Evolutionary conservation across 1,140 invertebrate species (phyloP).

Genomic region (Aphelenchoides besseyi): DNA sequence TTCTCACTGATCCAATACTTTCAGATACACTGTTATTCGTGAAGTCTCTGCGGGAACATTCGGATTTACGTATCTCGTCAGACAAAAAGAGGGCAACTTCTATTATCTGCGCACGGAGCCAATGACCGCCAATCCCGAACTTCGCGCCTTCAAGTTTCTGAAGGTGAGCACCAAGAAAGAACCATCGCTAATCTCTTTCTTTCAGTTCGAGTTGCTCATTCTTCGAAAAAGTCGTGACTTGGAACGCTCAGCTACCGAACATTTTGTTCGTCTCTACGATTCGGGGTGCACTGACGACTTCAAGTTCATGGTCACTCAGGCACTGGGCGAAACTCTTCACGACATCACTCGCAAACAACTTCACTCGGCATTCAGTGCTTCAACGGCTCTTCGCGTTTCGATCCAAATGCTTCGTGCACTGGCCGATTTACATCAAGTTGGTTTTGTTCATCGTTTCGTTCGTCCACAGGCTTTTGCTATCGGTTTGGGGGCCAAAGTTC

Average conservation of each 20-base stretch:
- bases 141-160: not conserved
- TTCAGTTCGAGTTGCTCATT: not conserved
- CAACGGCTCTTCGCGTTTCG: slow-evolving; percentile 2
- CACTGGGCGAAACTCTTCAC: not conserved
- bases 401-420: slow-evolving; percentile 8
- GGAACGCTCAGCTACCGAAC: not conserved
- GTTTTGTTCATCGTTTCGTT: not conserved
- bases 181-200: not conserved
- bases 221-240: not conserved
- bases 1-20: not conserved
- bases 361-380: not conserved
- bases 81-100: not conserved
- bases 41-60: not conserved
- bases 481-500: not conserved
- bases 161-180: not conserved
- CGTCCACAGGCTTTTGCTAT: not conserved
- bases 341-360: not conserved
- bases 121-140: not conserved
- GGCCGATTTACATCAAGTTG: not conserved
- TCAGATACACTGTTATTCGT: not conserved
- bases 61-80: not conserved
- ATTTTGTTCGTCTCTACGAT: not conserved
- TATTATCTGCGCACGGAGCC: not conserved
- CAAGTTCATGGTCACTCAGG: slow-evolving; percentile 3
- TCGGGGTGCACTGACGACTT: not conserved